Base-by-base conservation (phyloP, 2,888 invertebrate species). In the Isotomurus palustris region DNA sequence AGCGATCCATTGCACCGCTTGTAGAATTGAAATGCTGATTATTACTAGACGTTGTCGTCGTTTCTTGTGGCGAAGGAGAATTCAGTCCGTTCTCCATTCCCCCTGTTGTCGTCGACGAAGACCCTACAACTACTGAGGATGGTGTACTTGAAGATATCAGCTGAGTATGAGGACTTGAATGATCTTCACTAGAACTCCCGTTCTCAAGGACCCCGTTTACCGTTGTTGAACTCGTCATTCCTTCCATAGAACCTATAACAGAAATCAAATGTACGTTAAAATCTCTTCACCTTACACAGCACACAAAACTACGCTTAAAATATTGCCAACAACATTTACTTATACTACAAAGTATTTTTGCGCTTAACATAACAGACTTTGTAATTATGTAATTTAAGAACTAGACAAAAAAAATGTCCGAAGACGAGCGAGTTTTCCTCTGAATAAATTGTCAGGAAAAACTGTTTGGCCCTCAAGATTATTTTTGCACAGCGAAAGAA, bases 201-300 rank as follows among this genome's bases (percentile, higher is more conserved):
- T 56, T 56, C 60, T 43, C 62, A 60, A 48, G 56, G 56, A 54
- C 54, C 58, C 68, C 68, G 59, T 69, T 69, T 29, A 64, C 59
- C 53, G 66, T 64, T 43, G 66, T 60, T 53, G 62, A 27, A 52
- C 45, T 45, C 24, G 60, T 54, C 36, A 54, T 57, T 40, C 58
- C 56, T 52, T 62, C 62, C n/a, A 57, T 56, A 52, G 53, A 61
- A 58, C 59, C 60, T 63, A 17, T 12, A 21, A 56, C 24, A 56
- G 24, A 29, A 14, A 28, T 2, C 14, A 49, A 44, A 12, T 45
- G 21, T 22, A 29, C 10, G n/a, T n/a, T n/a, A n/a, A n/a, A n/a
- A n/a, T n/a, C n/a, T n/a, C 8, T 32, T 12, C 32, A 8, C 32
- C n/a, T n/a, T n/a, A n/a, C n/a, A n/a, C n/a, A n/a, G n/a, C n/a